These are phyloP conservation scores for Bubo bubo DNA, from an alignment of 2,113 vertebrate genomes.

Conservation along the genomic window DNA sequence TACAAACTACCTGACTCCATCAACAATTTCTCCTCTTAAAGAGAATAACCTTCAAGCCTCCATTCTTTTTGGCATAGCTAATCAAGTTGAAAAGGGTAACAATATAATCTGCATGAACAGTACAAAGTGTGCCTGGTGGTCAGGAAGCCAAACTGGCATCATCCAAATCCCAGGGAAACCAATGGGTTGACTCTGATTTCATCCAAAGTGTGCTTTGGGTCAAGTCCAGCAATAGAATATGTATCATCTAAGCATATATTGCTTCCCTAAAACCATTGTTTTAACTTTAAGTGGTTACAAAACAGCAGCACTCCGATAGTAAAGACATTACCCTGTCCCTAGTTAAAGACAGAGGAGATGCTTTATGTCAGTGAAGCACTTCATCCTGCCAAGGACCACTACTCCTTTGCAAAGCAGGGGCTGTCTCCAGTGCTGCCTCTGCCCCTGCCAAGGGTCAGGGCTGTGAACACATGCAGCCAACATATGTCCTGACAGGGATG, in stretches of 20 bases:
- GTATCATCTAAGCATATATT: not conserved
- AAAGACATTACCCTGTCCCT: not conserved
- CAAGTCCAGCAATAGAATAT: not conserved
- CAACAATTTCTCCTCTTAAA: not conserved
- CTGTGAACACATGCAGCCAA: not conserved
- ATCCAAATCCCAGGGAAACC: not conserved
- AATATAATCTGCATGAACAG: not conserved
- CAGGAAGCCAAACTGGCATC: not conserved
- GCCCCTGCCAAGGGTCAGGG: not conserved
- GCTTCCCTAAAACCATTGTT: not conserved
- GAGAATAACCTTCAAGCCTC: not conserved
- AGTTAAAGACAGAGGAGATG: not conserved
- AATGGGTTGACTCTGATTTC: not conserved
- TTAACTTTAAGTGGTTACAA: not conserved
- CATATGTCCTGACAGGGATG: not conserved
- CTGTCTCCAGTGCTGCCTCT: not conserved
- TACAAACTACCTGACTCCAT: not conserved
- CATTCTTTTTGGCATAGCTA: not conserved
- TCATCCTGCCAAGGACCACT: not conserved
- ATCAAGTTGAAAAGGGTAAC: not conserved
- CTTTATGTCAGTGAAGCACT: not conserved
- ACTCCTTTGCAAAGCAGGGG: not conserved
- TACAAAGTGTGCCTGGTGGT: slow-evolving; percentile 15
- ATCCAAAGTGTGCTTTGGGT: not conserved
- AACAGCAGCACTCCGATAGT: not conserved